Conservation (phyloP, 2,888 invertebrate genomes). For the Epirrita christyi region DNA sequence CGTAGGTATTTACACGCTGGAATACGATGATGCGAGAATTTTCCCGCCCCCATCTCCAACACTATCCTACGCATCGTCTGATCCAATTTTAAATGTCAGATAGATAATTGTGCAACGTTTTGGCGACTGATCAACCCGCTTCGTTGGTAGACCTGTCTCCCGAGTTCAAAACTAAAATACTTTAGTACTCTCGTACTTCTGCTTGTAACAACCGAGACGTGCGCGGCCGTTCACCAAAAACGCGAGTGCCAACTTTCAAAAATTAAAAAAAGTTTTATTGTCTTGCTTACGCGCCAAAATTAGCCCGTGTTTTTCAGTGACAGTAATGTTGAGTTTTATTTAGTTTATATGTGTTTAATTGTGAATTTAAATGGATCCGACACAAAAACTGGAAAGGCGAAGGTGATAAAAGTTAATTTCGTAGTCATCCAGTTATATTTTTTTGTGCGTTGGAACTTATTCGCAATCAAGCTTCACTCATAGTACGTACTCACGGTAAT, state of each 20-base stretch:
- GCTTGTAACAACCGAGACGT: constrained; percentile 36
- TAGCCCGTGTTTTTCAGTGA: constrained; percentile 46
- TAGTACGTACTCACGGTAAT: constrained; percentile 16
- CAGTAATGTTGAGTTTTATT: constrained; percentile 48
- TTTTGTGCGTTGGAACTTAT: constrained; percentile 14
- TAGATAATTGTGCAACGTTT: constrained; percentile 81
- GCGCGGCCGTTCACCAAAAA: constrained; percentile 40
- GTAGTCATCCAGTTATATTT: constrained; percentile 26
- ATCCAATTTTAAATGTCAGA: constrained; percentile 84
- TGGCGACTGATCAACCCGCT: constrained; percentile 73
- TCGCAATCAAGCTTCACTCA: constrained; percentile 17
- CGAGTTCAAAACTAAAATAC: constrained; percentile 51
- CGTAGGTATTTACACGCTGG: constrained; percentile 5
- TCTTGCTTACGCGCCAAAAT: constrained; percentile 43
- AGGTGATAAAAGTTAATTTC: constrained; percentile 64
- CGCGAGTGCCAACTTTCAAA: constrained; percentile 39
- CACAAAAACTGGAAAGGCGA: constrained; percentile 71
- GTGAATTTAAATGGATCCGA: constrained; percentile 36
- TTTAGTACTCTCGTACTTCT: constrained; percentile 57
- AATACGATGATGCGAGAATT: constrained; percentile 27
- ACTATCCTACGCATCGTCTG: constrained; percentile 63
- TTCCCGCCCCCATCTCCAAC: constrained; percentile 46
- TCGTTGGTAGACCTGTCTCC: constrained; percentile 60
- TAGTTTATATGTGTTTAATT: constrained; percentile 32
- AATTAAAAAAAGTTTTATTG: constrained; percentile 34